Base-by-base conservation (phyloP, 1,140 invertebrate species). In the Drosophila biarmipes region DNA sequence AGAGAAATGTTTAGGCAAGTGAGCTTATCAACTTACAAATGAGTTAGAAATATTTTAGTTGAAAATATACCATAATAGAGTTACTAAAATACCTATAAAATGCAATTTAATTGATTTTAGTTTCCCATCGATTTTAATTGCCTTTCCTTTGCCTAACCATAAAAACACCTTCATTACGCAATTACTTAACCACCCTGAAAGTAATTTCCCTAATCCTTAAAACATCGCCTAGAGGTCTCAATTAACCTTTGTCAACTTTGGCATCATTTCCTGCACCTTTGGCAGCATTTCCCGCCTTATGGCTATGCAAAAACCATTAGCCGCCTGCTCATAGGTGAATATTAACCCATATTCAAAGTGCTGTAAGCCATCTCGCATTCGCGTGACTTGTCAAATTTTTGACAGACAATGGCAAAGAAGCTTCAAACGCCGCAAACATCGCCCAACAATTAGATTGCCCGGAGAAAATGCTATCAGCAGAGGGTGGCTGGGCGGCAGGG, bases 371-470 rank as follows among this genome's bases (percentile, higher is more conserved):
- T 73, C 48, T 62, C 17, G 19, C 37, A 63, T 42, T 73, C 49
- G 69, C 71, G 69, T 73, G 71, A 73, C 69, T 48, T 73, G 57
- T 73, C 73, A 66, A 67, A 57, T 49, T 75, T 63, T 51, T 74
- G 73, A 75, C 61, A 75, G 35, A 75, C 59, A 75, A 75, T 75
- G 42, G 69, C 51, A 10, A 40, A 35, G 51, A 31, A 31, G 58
- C 51, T 42, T 15, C 43, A 34, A 38, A n/a, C 11, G 63, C 29
- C 10, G 27, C 37, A 15, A 64, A 37, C 66, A 37, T 15, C 35
- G 37, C 15, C 31, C 63, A 66, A 35, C 71, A 73, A 62, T 64
- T 53, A 66, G 73, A 75, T 64, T 54, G 58, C 31, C 29, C 10
- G n/a, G 35, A 19, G 27, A 56, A 17, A 46, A 37, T 49, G 40